Evolutionary conservation across 2,113 vertebrate genomes (phyloP), one percentile per base, ranked within the genome.

Genomic region (Irena cyanogastra): DNA sequence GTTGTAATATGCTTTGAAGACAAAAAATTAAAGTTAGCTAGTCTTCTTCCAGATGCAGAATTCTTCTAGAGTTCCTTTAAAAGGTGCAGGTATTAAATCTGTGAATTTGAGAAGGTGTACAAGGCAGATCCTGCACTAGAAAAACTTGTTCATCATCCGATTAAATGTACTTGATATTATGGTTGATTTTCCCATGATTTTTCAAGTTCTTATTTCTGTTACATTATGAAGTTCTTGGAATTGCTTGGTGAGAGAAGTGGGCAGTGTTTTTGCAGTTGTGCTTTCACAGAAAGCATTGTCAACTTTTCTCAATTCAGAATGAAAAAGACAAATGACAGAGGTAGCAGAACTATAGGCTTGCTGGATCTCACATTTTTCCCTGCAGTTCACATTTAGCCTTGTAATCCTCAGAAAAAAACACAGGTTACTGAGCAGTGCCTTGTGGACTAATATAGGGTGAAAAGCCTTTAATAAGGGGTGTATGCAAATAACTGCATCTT

Each of bases 81-180:
- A 87, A 14, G 7, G 3, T 16, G 5, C 11, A 27, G 5, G 13
- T 31, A 33, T 44, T 42, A 37, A 66, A 37, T 56, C 19, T 80
- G 11, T 37, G 23, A 18, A 33, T 72, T 53, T 49, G 53, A 49
- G 18, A 45, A 50, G 15, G 7, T 31, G 3, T 19, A 20, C 5
- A 2, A 77, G 7, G 42, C 23, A 76, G 27, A 64, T n/a, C 33
- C 1, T 27, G 30, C 77, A 39, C 77, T 57, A 68, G 37, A 42
- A n/a, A 31, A 42, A 16, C 3, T 3, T 42, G 33, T 39, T 14
- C 1, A 2, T 54, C 17, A 65, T 19, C 7, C 4, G 5, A 1
- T 60, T 41, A 57, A 21, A 64, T 24, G 31, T 31, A 35, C 8
- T 54, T 79, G 19, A 26, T 35, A 28, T 16, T 50, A 20, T 17